A percentile compares a stretch with the other conserved stretches of the same genome.
phyloP scores from a whole-genome alignment of 2,113 vertebrate genomes.

The Copsychus sechellarum region DNA sequence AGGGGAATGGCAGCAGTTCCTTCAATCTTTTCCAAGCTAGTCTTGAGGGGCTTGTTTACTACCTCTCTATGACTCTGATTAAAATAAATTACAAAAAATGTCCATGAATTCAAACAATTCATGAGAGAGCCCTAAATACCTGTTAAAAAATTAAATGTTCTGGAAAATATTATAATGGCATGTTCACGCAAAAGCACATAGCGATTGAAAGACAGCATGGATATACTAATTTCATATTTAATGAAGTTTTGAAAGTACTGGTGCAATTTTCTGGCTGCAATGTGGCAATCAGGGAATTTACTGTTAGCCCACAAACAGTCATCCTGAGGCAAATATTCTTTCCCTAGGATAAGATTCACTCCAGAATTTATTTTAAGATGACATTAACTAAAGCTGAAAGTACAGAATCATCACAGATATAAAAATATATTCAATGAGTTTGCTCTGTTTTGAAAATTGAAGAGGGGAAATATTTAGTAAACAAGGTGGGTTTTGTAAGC shows the following conservation, averaged over 20 bases:
- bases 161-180: background rate
- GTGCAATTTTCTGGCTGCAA: background rate
- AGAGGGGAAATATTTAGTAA: background rate
- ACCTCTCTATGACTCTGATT: background rate
- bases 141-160: slow-evolving; percentile 5
- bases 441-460: background rate
- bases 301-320: background rate
- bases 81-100: slow-evolving; percentile 46
- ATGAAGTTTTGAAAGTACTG: background rate
- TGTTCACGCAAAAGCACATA: background rate
- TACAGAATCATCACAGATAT: background rate
- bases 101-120: background rate
- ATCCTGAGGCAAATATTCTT: background rate
- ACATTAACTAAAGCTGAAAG: background rate
- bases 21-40: slow-evolving; percentile 1
- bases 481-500: background rate
- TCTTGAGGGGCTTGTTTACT: slow-evolving; percentile 20
- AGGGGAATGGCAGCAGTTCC: background rate
- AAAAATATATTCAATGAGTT: background rate
- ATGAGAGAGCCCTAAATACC: slow-evolving; percentile 13
- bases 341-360: background rate
- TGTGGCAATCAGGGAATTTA: background rate
- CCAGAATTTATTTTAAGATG: background rate
- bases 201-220: background rate
- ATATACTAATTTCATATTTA: background rate